phyloP scores from a whole-genome alignment of 2,888 invertebrate species.

The Drosophila robusta region DNA sequence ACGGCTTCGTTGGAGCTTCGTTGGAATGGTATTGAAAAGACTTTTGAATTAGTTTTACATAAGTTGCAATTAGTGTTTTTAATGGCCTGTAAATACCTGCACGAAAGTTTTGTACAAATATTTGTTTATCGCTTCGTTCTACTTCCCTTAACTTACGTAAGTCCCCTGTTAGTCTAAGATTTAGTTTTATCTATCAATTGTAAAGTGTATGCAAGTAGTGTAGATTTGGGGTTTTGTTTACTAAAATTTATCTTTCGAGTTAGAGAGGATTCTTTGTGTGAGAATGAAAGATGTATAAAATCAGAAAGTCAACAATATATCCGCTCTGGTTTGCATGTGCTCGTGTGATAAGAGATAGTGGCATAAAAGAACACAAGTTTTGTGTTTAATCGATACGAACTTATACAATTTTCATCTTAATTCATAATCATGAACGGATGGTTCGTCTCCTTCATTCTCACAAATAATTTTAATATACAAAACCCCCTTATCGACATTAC shows the following conservation, averaged over 20 bases:
- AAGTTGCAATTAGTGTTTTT: slow-evolving; percentile 47
- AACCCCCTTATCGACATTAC: not conserved
- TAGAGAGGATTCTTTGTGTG: too few relatives aligned
- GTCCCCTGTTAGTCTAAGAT: slow-evolving; percentile 16
- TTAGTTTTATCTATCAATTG: slow-evolving; percentile 27
- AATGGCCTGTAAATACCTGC: slow-evolving; percentile 57
- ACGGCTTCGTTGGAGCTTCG: slow-evolving; percentile 46
- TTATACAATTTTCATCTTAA: too few relatives aligned
- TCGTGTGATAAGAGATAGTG: too few relatives aligned
- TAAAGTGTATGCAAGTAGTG: slow-evolving; percentile 34
- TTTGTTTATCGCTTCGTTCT: slow-evolving; percentile 34
- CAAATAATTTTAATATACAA: not conserved
- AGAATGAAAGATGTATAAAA: too few relatives aligned
- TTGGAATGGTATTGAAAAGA: slow-evolving; percentile 74
- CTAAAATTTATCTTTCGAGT: not conserved
- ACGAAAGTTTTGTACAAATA: slow-evolving; percentile 62
- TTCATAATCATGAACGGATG: too few relatives aligned
- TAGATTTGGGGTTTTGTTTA: not conserved
- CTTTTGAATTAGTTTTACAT: slow-evolving; percentile 59
- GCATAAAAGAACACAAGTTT: too few relatives aligned
- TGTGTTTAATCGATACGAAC: too few relatives aligned
- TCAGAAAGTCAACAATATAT: too few relatives aligned
- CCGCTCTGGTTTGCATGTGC: too few relatives aligned
- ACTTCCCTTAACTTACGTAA: slow-evolving; percentile 19
- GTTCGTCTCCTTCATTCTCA: too few relatives aligned